Conservation (phyloP, 2,113 vertebrate species). For the Synchiropus splendidus region DNA sequence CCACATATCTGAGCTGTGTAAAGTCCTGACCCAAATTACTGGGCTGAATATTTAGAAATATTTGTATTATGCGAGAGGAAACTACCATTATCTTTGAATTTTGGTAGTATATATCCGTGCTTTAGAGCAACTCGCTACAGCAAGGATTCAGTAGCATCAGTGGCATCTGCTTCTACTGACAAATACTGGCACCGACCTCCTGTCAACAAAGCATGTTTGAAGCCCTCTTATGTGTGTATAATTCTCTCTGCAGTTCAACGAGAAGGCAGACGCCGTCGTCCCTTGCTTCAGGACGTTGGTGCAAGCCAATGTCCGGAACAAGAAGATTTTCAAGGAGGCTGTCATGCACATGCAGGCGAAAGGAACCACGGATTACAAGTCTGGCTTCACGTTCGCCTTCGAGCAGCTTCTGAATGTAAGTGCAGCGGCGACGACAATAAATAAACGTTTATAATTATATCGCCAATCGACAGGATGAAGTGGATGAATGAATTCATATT, state of each 20-base stretch:
- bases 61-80: too few species aligned
- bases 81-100: too few species aligned
- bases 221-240: conserved; percentile 1
- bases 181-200: too few species aligned
- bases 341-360: conserved; percentile 92
- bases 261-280: conserved; percentile 88
- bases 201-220: neutral
- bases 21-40: too few species aligned
- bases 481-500: neutral
- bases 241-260: conserved; percentile 78
- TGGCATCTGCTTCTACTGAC: conserved; percentile 1
- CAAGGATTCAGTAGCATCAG: too few species aligned
- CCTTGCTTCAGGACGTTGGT: conserved; percentile 93
- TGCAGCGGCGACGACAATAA: too few species aligned
- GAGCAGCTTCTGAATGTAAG: conserved; percentile 97
- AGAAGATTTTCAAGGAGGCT: conserved; percentile 95
- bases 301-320: conserved; percentile 93
- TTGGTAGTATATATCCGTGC: too few species aligned
- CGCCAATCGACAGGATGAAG: too few species aligned
- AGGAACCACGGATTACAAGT: conserved; percentile 96
- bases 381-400: conserved; percentile 96
- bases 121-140: too few species aligned
- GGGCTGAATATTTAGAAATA: too few species aligned
- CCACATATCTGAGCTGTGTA: too few species aligned
- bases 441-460: too few species aligned